A percentile compares a stretch with the other conserved stretches of the same genome.
phyloP scores from a whole-genome alignment of 1,140 invertebrate genomes.

The Lucilia cuprina region DNA sequence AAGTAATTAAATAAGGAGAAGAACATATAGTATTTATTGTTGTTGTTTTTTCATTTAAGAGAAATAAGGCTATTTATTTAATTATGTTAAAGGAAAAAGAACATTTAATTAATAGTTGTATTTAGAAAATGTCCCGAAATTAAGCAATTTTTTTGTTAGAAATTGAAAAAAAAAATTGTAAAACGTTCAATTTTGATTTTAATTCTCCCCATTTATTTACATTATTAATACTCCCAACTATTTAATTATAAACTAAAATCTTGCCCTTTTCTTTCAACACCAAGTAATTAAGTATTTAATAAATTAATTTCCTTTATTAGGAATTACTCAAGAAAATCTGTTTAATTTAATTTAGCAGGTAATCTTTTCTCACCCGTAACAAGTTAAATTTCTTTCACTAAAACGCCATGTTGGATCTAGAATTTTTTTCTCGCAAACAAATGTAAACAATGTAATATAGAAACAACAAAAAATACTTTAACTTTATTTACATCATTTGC shows the following conservation, averaged over 20 bases:
- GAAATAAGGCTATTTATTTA: no score
- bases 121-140: no score
- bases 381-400: no score
- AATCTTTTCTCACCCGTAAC: neutral
- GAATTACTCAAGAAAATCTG: neutral
- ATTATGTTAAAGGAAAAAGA: no score
- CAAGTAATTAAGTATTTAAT: neutral
- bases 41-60: no score
- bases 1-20: neutral
- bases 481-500: neutral
- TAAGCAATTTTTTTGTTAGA: neutral
- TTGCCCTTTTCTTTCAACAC: no score
- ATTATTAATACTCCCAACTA: no score
- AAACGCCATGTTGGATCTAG: neutral
- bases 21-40: no score
- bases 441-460: no score
- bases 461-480: neutral
- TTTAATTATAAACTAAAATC: no score
- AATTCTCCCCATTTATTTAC: neutral
- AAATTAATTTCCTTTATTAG: neutral
- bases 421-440: neutral
- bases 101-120: no score
- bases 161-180: no score
- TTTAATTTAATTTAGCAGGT: neutral
- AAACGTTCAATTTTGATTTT: neutral